Evolutionary conservation across 2,888 invertebrate species (phyloP).

Genomic region (Orthosia gracilis): DNA sequence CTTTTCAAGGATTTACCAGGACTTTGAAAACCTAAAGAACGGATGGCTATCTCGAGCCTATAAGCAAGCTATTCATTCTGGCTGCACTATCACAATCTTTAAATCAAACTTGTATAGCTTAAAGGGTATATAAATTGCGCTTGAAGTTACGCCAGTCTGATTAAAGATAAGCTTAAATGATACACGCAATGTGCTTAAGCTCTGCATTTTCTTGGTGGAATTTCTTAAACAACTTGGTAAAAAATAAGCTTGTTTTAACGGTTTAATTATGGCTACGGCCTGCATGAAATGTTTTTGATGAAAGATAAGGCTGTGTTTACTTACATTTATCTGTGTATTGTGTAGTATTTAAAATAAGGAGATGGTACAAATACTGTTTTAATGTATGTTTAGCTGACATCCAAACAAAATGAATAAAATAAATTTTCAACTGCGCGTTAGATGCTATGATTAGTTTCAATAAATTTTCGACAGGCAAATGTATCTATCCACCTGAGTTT

Average conservation of each 20-base stretch:
- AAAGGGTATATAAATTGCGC: constrained; percentile 41
- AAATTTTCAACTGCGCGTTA: too few species aligned
- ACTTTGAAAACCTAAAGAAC: constrained; percentile 25
- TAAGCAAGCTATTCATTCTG: constrained; percentile 39
- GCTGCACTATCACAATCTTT: constrained; percentile 42
- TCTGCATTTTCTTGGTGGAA: constrained; percentile 8
- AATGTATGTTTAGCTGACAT: too few species aligned
- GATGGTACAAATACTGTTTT: too few species aligned
- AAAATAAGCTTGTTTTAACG: not conserved
- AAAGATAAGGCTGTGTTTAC: constrained; percentile 1
- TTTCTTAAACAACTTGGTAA: not conserved
- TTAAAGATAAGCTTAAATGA: constrained; percentile 56
- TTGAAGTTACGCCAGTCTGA: constrained; percentile 30
- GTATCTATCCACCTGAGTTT: too few species aligned
- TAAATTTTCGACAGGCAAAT: too few species aligned
- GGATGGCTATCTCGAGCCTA: constrained; percentile 24
- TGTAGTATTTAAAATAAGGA: too few species aligned
- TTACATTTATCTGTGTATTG: too few species aligned
- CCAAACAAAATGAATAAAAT: too few species aligned
- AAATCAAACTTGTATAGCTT: constrained; percentile 57
- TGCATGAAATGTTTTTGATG: not conserved
- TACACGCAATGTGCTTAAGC: constrained; percentile 51
- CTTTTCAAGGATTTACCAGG: not conserved
- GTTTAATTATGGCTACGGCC: not conserved
- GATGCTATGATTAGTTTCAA: too few species aligned